Conservation (phyloP, 92 coral and sea anemone species). For the Metridium senile region DNA sequence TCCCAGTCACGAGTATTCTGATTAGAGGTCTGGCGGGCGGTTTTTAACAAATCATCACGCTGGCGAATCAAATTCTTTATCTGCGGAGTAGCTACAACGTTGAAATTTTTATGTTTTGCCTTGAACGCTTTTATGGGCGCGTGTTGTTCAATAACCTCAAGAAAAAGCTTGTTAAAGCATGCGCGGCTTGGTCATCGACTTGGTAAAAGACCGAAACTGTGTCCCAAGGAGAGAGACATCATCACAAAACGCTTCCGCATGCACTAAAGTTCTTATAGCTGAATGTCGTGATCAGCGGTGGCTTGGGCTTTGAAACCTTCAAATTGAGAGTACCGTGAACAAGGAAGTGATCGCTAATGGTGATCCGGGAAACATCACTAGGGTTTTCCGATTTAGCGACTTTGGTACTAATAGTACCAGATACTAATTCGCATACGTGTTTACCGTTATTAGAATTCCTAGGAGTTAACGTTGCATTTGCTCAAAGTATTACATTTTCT, state of each 20-base stretch:
- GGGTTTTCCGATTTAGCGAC: too few relatives aligned
- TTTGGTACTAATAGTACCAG: too few relatives aligned
- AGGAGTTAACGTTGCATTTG: too few relatives aligned
- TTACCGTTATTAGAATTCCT: too few relatives aligned
- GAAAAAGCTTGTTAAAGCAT: conserved; percentile 45
- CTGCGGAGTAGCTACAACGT: conserved; percentile 32
- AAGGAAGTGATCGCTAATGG: conserved; percentile 55
- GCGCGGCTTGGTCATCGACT: conserved; percentile 34
- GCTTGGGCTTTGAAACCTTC: conserved; percentile 27
- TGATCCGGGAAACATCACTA: conserved; percentile 16
- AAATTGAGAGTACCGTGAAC: conserved; percentile 32
- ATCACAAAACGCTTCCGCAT: conserved; percentile 20
- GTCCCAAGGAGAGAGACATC: conserved; percentile 52
- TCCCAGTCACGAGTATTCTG: conserved; percentile 45
- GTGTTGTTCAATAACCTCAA: conserved; percentile 33
- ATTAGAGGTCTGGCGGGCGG: conserved; percentile 14
- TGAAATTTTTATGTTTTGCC: conserved; percentile 33
- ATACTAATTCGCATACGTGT: too few relatives aligned
- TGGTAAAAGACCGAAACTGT: conserved; percentile 30
- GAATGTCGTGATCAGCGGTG: conserved; percentile 34
- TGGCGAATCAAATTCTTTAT: conserved; percentile 28
- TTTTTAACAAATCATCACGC: conserved; percentile 19
- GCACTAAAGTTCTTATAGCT: conserved; percentile 42
- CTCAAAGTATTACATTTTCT: too few relatives aligned
- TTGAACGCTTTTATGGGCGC: conserved; percentile 61